Evolutionary conservation across 2,797 vertebrate genomes (phyloP), one percentile per base, ranked within the genome.

Genomic region (Buphagus erythrorhynchus): DNA sequence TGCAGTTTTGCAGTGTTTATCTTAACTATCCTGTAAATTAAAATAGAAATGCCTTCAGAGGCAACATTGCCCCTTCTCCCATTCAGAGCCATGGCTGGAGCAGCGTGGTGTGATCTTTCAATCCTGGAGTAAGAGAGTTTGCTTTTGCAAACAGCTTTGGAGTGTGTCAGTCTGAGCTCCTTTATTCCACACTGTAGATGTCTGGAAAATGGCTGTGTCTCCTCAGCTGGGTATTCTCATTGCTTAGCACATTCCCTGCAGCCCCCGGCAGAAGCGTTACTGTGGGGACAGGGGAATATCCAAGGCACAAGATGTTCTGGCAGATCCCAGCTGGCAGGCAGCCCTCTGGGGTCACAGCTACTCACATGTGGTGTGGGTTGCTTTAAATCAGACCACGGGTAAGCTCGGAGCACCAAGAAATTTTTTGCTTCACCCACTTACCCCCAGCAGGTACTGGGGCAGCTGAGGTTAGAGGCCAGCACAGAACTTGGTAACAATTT

Each of bases 261-360:
- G 93, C 85, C 87, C 77, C 91, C 31, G 46, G 75, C 79, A 81
- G 18, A 46, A 78, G 62, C 0, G 4, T 95, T 92, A 48, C 95
- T 95, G 96, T 96, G 96, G 94, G 96, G 96, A 92, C 73, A 68
- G 87, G 88, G 91, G 73, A 95, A 90, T 92, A 88, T 81, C 93
- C 94, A 88, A 88, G 95, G 96, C 95, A 95, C 96, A 96, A 17
- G 48, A 81, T 94, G 94, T 94, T 96, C 95, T 95, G 96, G 93
- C 93, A 96, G 92, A 92, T 91, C 92, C 91, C 95, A 96, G 91
- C 94, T 95, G 96, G 95, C 92, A 93, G 82, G 58, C 88, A 90
- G 94, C 90, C 90, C 86, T 88, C 73, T 69, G 88, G 94, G 95
- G 93, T 96, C 94, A 94, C 66, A 93, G 76, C 79, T 90, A 78